A percentile compares a stretch with the other conserved stretches of the same genome.
These are phyloP conservation scores for Poecilia velifera DNA, from an alignment of 2,797 vertebrate genomes.

Conservation along the genomic window DNA sequence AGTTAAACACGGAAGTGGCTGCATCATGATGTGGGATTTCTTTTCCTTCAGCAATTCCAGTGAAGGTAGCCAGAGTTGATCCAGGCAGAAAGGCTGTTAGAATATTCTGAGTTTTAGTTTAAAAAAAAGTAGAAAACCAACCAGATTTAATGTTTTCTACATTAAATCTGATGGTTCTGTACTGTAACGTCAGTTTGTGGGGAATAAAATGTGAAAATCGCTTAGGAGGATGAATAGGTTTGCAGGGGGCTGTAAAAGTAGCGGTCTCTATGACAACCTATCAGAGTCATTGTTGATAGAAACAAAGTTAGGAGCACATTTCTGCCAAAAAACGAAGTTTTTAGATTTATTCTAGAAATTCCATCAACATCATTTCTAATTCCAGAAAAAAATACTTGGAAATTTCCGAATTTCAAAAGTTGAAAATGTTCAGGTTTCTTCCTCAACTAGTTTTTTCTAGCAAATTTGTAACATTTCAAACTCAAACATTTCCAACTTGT, in stretches of 20 bases:
- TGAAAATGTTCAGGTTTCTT: too few species aligned
- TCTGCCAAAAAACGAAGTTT: too few species aligned
- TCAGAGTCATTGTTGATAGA: too few species aligned
- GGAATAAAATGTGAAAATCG: background rate
- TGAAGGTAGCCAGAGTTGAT: background rate
- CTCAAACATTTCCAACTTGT: too few species aligned
- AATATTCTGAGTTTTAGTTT: background rate
- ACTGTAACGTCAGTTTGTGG: background rate
- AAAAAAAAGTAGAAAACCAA: background rate
- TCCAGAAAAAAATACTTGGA: too few species aligned
- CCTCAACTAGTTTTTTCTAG: too few species aligned
- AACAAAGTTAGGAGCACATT: too few species aligned
- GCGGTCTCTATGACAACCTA: background rate
- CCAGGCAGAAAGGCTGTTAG: background rate
- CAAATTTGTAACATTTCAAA: too few species aligned
- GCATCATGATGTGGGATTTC: background rate
- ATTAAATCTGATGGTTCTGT: background rate
- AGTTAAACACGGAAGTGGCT: background rate
- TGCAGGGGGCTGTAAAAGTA: background rate
- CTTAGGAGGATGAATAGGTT: background rate
- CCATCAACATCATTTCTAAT: too few species aligned
- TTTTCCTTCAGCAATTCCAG: background rate
- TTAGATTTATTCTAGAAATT: too few species aligned
- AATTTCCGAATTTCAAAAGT: too few species aligned
- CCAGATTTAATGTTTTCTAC: background rate